These are phyloP conservation scores for Capromys pilorides DNA, from an alignment of 2,797 vertebrate genomes.

Conservation along the genomic window DNA sequence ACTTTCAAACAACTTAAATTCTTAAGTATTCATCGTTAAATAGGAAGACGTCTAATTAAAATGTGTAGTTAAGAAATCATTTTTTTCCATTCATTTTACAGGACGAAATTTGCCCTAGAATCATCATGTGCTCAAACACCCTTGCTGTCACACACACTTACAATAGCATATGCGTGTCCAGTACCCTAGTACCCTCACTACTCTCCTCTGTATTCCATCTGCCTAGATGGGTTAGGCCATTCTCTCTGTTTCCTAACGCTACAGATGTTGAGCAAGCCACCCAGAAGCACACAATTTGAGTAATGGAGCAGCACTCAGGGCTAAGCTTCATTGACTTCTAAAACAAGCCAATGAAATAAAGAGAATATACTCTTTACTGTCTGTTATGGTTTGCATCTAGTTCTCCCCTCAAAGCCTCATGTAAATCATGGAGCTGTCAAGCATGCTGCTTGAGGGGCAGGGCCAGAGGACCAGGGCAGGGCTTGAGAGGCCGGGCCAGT, in stretches of 20 bases:
- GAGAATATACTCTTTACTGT: neutral
- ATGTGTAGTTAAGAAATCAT: neutral
- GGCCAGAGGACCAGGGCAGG: too few species aligned
- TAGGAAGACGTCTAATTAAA: neutral
- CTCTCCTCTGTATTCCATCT: neutral
- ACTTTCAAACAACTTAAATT: neutral
- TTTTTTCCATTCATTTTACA: neutral
- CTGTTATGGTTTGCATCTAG: too few species aligned
- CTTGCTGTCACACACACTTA: neutral
- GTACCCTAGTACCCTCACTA: rapidly evolving
- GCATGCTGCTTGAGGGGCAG: too few species aligned
- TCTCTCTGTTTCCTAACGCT: rapidly evolving
- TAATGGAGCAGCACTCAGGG: neutral
- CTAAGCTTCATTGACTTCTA: neutral
- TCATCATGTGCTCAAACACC: neutral
- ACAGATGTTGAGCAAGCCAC: neutral
- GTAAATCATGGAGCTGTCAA: too few species aligned
- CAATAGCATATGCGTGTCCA: rapidly evolving
- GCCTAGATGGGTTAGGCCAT: rapidly evolving
- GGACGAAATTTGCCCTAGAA: neutral
- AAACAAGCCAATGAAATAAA: neutral
- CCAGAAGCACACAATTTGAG: neutral
- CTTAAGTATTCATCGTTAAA: neutral
- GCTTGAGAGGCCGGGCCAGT: too few species aligned
- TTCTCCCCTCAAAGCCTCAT: too few species aligned